Percentiles rank a stretch among this genome's conserved stretches.
phyloP scores from a whole-genome alignment of 1,140 invertebrate genomes.

The Heterodera schachtii region DNA sequence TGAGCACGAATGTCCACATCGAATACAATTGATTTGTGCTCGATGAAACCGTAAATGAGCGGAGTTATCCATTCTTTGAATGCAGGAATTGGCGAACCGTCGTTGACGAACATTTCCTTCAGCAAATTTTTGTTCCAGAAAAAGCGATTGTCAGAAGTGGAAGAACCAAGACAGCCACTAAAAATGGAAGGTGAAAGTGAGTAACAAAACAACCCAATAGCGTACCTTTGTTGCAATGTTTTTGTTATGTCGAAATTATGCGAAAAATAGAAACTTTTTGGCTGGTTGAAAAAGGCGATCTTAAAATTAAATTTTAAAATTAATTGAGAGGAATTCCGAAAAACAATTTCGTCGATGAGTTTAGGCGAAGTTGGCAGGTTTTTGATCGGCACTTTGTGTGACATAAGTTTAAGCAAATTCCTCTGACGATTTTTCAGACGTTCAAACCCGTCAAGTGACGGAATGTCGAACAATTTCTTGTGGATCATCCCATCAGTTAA shows the following conservation, averaged over 20 bases:
- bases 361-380: constrained; percentile 23
- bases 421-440: constrained; percentile 54
- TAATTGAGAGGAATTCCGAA: background rate
- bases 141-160: constrained; percentile 37
- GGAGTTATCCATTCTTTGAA: constrained; percentile 51
- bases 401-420: constrained; percentile 50
- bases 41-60: constrained; percentile 56
- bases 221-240: constrained; percentile 48
- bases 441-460: constrained; percentile 39
- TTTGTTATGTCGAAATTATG: constrained; percentile 49
- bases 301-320: background rate
- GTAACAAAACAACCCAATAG: background rate
- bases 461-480: constrained; percentile 33
- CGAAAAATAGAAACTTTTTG: constrained; percentile 57
- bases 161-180: constrained; percentile 10
- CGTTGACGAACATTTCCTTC: constrained; percentile 40
- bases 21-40: constrained; percentile 43
- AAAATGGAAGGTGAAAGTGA: constrained; percentile 37
- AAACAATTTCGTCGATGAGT: constrained; percentile 56
- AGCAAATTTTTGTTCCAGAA: constrained; percentile 52
- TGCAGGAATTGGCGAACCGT: constrained; percentile 15
- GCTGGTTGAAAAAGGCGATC: constrained; percentile 53
- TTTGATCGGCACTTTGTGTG: constrained; percentile 33
- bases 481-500: constrained; percentile 36
- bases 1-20: constrained; percentile 34